These are phyloP conservation scores for Atopsyche davidsoni DNA, from an alignment of 1,140 invertebrate genomes.

Conservation along the genomic window DNA sequence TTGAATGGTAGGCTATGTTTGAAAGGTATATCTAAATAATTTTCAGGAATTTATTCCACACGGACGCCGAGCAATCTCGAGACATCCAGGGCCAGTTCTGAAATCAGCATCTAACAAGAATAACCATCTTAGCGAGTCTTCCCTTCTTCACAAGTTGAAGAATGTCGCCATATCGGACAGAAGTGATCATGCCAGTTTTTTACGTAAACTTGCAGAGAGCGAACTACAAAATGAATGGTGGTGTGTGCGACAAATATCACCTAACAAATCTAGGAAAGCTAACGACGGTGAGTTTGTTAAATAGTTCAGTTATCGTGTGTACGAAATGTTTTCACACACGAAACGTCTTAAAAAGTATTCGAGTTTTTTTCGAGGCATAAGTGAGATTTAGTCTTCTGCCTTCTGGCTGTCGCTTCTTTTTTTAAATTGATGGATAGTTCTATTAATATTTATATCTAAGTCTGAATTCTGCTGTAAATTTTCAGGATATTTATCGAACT, in stretches of 20 bases:
- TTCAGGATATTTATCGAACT: not conserved
- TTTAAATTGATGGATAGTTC: not conserved
- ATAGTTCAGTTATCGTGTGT: not conserved
- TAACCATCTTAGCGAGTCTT: constrained; percentile 48
- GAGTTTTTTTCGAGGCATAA: too few species aligned
- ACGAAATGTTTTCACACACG: not conserved
- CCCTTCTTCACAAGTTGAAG: constrained; percentile 62
- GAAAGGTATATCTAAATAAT: not conserved
- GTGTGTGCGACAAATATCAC: constrained; percentile 55
- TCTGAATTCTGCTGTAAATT: not conserved
- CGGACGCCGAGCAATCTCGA: constrained; percentile 71
- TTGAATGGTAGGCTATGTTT: not conserved
- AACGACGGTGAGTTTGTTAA: constrained; percentile 8
- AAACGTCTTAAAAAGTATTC: too few species aligned
- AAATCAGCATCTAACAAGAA: constrained; percentile 40
- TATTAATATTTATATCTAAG: not conserved
- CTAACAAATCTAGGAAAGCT: constrained; percentile 35
- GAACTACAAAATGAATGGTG: constrained; percentile 58
- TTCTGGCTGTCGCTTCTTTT: not conserved
- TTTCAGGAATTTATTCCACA: constrained; percentile 83
- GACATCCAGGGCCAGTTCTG: constrained; percentile 62
- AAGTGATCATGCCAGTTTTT: constrained; percentile 34
- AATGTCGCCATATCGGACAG: constrained; percentile 66
- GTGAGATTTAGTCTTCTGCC: too few species aligned
- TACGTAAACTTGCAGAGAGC: constrained; percentile 25